phyloP scores from a whole-genome alignment of 2,888 invertebrate species.

The Eupithecia pulchellata region DNA sequence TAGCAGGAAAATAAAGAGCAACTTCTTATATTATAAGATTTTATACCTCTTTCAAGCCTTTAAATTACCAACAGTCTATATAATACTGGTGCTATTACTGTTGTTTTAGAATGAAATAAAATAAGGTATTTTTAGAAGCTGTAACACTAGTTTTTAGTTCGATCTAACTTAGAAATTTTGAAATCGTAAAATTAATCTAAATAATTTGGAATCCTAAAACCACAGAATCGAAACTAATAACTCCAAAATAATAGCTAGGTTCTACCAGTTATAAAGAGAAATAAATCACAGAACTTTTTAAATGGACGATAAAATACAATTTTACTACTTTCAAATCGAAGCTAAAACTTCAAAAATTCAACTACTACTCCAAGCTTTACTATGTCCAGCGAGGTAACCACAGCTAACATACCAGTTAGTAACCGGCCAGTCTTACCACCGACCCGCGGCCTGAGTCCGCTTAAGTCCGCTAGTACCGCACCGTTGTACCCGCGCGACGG shows the following conservation, averaged over 20 bases:
- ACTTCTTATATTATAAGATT: neutral
- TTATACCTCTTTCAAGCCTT: neutral
- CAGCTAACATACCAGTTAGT: slow-evolving; percentile 19
- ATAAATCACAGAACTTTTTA: neutral
- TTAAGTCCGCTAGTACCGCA: slow-evolving; percentile 67
- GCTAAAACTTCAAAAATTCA: neutral
- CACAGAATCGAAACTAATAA: too few species aligned
- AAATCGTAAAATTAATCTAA: too few species aligned
- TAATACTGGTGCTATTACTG: too few species aligned
- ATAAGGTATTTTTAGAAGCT: too few species aligned
- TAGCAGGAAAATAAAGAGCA: neutral
- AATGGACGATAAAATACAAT: neutral
- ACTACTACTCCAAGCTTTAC: slow-evolving; percentile 10
- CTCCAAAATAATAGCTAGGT: too few species aligned
- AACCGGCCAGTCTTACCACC: slow-evolving; percentile 38
- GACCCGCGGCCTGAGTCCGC: too few species aligned
- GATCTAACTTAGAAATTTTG: too few species aligned
- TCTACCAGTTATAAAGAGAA: too few species aligned
- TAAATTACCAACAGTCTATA: too few species aligned
- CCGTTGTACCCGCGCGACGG: slow-evolving; percentile 71
- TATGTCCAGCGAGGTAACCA: slow-evolving; percentile 24
- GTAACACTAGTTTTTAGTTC: too few species aligned
- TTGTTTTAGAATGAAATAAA: too few species aligned
- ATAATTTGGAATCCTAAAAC: too few species aligned
- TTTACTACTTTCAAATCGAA: neutral